Percentiles rank a stretch among this genome's conserved stretches.
Conservation (phyloP, 2,797 vertebrate species). For the Kryptopterus vitreolus region DNA sequence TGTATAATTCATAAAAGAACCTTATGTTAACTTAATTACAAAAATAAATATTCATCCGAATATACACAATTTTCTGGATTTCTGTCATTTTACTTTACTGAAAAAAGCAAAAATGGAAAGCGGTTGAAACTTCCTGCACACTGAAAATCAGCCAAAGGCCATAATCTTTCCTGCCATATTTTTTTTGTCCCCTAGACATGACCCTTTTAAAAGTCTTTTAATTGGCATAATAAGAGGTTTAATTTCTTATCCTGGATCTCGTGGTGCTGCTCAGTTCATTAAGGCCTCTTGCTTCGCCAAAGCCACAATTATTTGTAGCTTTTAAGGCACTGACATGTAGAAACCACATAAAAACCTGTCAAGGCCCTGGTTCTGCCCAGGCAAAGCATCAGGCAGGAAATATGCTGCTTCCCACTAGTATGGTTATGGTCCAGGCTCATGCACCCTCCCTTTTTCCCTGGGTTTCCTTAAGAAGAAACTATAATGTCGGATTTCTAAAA, state of each 20-base stretch:
- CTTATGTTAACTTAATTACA: neutral
- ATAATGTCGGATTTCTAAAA: conserved; percentile 23
- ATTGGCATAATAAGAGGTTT: neutral
- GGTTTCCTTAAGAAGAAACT: conserved; percentile 35
- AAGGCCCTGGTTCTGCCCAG: conserved; percentile 19
- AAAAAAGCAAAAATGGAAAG: neutral
- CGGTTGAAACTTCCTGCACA: neutral
- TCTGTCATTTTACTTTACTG: neutral
- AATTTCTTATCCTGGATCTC: conserved; percentile 19
- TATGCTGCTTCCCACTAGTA: conserved; percentile 20
- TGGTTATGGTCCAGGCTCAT: conserved; percentile 19
- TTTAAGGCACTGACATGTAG: conserved; percentile 31
- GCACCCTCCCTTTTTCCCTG: conserved; percentile 30
- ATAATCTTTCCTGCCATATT: conserved; percentile 9
- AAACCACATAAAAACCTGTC: conserved; percentile 31
- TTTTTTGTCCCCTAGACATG: neutral
- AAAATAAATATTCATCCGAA: neutral
- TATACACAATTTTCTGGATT: conserved; percentile 3
- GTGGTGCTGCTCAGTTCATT: conserved; percentile 25
- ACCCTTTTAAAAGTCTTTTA: conserved; percentile 8
- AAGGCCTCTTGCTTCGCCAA: conserved; percentile 17
- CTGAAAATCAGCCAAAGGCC: conserved; percentile 1
- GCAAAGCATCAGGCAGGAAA: conserved; percentile 26
- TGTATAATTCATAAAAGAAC: neutral
- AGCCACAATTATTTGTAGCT: conserved; percentile 15